Base-by-base conservation (phyloP, 2,888 invertebrate species). In the Ennomos quercinarius region DNA sequence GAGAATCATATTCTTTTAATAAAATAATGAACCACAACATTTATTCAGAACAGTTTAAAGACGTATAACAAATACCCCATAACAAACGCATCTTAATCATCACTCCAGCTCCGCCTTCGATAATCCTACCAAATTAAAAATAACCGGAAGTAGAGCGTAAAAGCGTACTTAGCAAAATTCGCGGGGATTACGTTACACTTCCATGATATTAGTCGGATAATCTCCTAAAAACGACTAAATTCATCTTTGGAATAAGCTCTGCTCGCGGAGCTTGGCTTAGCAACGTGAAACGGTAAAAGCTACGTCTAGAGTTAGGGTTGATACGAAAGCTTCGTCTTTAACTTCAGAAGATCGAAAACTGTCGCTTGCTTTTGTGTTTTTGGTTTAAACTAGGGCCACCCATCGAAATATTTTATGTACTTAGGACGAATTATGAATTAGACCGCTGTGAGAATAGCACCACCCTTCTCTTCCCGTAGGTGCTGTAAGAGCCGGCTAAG, bases 191-290 rank as follows among this genome's bases (percentile, higher is more conserved):
- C 67, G 63, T 56, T 67, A 65, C 70, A 52, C 42, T 54, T 63
- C 61, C 62, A 62, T 70, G 67, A 76, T 76, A 74, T 72, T 73
- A 74, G 73, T 63, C 52, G 68, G 73, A 72, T 76, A 74, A 76
- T 76, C 75, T 73, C 63, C 64, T 75, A 71, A 64, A 70, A 71
- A 75, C 54, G 74, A 66, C 46, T 51, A 43, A 53, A 64, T 66
- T 67, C 61, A 58, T 57, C 54, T 66, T 67, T 66, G 64, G 75
- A 74, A 73, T 76, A 76, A 76, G 67, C 73, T 55, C 60, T 49
- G 45, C 43, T 10, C 36, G 41, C 3, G 17, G 17, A 54, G 58
- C 58, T 49, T 52, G 49, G 53, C 49, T 45, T 48, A 12, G 12
- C 10, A 41, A 52, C 51, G 48, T 45, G 52, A 48, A 52, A 51